Evolutionary conservation across 1,140 invertebrate genomes (phyloP), one percentile per base, ranked within the genome.

Genomic region (Oncopodura yosiiana): DNA sequence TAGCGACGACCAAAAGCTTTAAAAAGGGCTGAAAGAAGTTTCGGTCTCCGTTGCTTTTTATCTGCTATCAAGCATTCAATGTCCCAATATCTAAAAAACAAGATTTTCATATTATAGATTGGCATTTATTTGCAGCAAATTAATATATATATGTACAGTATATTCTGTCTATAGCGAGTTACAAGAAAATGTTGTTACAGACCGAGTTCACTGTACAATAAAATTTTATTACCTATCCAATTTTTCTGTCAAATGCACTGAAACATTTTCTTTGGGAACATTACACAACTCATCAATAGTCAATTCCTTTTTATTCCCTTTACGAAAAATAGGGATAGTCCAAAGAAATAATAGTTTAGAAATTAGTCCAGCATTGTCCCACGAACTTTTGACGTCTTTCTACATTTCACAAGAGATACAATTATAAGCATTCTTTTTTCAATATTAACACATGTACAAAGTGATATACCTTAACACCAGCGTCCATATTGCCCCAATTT

Each of bases 241-340:
- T 24, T n/a, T 1, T n/a, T 46, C 24, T 3, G 41, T 29, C 18
- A 58, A n/a, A 16, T 30, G 23, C 2, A 48, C 49, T 11, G 56
- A 16, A 3, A 2, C 12, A 16, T 52, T 46, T 11, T 45, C 34
- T 18, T 46, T 24, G 0, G 65, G 61, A 30, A 64, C 50, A 6
- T 54, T 27, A 49, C 62, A 66, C 4, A 69, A 53, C 39, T 69
- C 68, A 14, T 58, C 49, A 18, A 67, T 18, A 24, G 67, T 62
- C 3, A 69, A 42, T 11, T 67, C 63, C 5, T 66, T 66, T 21
- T 60, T 56, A 24, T 52, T 58, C n/a, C 62, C 63, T 32, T 57
- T 57, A 39, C 49, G 44, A 27, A 65, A 59, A 11, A 62, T 42
- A 16, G 56, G 52, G n/a, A 62, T 21, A 11, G 62, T 21, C 64